Base-by-base conservation (phyloP, 2,113 vertebrate genomes). In the Corythaeola cristata region DNA sequence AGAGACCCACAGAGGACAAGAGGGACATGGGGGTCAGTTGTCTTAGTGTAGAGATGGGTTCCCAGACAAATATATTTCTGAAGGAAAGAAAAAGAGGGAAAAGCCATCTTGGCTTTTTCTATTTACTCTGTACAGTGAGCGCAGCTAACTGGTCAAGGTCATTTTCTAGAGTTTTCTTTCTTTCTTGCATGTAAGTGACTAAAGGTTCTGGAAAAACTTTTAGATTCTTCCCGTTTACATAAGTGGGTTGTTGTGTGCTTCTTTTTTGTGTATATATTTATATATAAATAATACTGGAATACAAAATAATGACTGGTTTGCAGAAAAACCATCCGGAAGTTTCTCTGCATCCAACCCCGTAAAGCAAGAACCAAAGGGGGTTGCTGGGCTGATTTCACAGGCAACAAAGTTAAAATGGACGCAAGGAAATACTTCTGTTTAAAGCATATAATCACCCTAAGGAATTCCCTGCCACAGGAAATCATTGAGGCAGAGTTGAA, bases 381-480 rank as follows among this genome's bases (percentile, higher is more conserved):
- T 71, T 94, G 30, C 72, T 88, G 60, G 10, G 78, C 73, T 1
- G 20, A 33, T 82, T 94, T 97, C 88, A 94, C 78, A 93, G 78
- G 78, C 75, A 97, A 75, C 32, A 72, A 91, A 96, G 79, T 94
- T 87, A 90, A 96, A 97, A 96, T 92, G 87, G 79, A 64, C 86
- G 41, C 77, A 93, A 97, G 96, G 75, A 97, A 96, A 96, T 88
- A 35, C n/a, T 96, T 92, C 69, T 82, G n/a, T 88, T 85, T 80
- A 85, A 94, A 96, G 56, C 92, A 50, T 94, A 93, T 96, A 94
- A 97, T 96, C 89, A 85, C 47, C 67, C 90, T 49, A 44, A 97
- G 89, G 90, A 96, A 93, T 94, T 89, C 96, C 90, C 90, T 96
- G 81, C 71, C 94, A 92, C 87, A 96, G 90, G 82, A 97, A 97